Conservation (phyloP, 2,888 invertebrate species). For the Lasioglossum malachurum region DNA sequence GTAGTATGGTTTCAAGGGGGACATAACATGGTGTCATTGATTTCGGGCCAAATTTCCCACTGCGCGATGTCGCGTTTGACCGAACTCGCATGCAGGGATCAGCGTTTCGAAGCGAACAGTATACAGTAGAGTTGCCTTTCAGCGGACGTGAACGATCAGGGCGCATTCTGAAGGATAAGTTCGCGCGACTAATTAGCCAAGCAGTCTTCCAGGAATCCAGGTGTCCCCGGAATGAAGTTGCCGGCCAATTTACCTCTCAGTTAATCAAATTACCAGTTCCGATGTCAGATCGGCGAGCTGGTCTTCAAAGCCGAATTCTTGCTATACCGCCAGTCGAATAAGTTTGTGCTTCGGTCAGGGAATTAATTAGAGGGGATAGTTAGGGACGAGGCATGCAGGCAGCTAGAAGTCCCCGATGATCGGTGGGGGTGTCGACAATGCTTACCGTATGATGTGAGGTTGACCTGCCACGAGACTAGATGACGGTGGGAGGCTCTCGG, state of each 20-base stretch:
- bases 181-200: neutral
- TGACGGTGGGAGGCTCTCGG: constrained; percentile 80
- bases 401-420: constrained; percentile 21
- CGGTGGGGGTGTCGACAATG: constrained; percentile 52
- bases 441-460: constrained; percentile 82
- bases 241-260: neutral
- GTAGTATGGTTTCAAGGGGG: too few relatives aligned
- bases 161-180: neutral
- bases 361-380: neutral
- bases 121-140: neutral
- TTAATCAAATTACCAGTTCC: neutral
- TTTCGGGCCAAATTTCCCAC: too few relatives aligned
- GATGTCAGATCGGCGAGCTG: neutral
- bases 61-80: neutral
- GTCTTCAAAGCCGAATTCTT: neutral
- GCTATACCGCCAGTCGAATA: neutral
- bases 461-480: constrained; percentile 82
- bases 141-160: neutral
- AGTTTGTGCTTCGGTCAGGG: neutral
- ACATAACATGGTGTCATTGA: too few relatives aligned
- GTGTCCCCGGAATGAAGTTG: neutral
- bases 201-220: neutral
- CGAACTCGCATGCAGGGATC: neutral
- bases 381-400: neutral
- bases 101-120: neutral